Evolutionary conservation across 2,113 vertebrate species (phyloP), one percentile per base, ranked within the genome.

Genomic region (Microtus richardsoni): DNA sequence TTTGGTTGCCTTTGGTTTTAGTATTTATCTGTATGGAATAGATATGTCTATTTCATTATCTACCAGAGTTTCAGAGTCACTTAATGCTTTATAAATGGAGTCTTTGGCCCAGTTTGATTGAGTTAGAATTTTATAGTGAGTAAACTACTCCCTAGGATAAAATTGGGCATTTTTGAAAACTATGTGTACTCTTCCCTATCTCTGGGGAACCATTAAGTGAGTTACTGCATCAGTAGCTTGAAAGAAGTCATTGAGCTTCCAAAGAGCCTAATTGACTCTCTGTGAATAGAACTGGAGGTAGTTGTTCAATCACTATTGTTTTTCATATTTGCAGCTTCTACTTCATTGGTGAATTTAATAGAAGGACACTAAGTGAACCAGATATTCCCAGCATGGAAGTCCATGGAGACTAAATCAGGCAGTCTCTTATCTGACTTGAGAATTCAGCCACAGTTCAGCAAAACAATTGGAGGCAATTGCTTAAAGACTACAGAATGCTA

Each of bases 161-260:
- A 60, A 12, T 13, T 86, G 68, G 33, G 7, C 78, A 86, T 94
- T 85, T 93, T 39, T 33, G 58, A 58, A 91, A 94, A 30, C 58
- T 89, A 4, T 89, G 62, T 89, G 89, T 86, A 86, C 47, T 92
- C 39, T 86, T 91, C 17, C 19, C 71, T 92, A n/a, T 60, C 91
- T 70, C 84, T 94, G 33, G 89, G 64, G 71, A 80, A 85, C 89
- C n/a, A 74, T 94, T 94, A 94, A 77, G 60, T 88, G 64, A 93
- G 94, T 91, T 85, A 62, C 26, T 89, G 85, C 47, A 92, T 85
- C 66, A 73, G 28, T 60, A n/a, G 36, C 52, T 68, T 58, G 41
- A 68, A 95, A 89, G 78, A 91, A 88, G 44, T 86, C 64, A 79
- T 85, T 91, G 44, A 74, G 73, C 33, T 93, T 96, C 78, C 64